Base-by-base conservation (phyloP, 2,888 invertebrate species). In the Gortyna flavago region DNA sequence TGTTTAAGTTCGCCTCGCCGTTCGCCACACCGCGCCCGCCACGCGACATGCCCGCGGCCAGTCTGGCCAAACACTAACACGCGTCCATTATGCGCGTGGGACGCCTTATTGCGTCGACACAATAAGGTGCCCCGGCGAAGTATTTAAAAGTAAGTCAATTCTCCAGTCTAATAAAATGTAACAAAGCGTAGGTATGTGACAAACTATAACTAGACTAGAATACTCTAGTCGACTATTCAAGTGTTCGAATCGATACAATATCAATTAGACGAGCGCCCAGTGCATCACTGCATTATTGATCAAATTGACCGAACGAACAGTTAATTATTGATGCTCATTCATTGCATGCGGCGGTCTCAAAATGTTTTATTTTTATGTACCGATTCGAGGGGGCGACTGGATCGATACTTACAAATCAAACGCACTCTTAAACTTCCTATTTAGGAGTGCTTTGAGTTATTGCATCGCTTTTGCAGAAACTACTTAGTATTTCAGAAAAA, bases 261-360 rank as follows among this genome's bases (percentile, higher is more conserved):
- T 68, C 62, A 75, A 81, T 65, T 51, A 54, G 35, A 48, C 48
- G 59, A 8, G 5, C n/a, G 44, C 1, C 18, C 25, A 74, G 16
- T 77, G 66, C 83, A 71, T 77, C 38, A 48, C 9, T 77, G 70
- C 80, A 80, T 67, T 67, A 67, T 66, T 77, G 54, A 71, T 57
- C 38, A 44, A 61, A 35, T 70, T 57, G 78, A 66, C 44, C 61
- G 13, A 13, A 29, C 61, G 21, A n/a, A 38, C 13, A 16, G 21
- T 70, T 44, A 67, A 61, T 57, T 21, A 73, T 59, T 68, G 25
- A 66, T 38, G 54, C 29, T 7, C 32, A 48, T n/a, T 54, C 29
- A 41, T 54, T 54, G n/a, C 59, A 69, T 44, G 35, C 29, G 29
- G 11, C 11, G 21, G 32, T 54, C n/a, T 66, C 29, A 65, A 21